phyloP scores from a whole-genome alignment of 2,797 vertebrate species.

The Tokudaia tokunoshimensis region DNA sequence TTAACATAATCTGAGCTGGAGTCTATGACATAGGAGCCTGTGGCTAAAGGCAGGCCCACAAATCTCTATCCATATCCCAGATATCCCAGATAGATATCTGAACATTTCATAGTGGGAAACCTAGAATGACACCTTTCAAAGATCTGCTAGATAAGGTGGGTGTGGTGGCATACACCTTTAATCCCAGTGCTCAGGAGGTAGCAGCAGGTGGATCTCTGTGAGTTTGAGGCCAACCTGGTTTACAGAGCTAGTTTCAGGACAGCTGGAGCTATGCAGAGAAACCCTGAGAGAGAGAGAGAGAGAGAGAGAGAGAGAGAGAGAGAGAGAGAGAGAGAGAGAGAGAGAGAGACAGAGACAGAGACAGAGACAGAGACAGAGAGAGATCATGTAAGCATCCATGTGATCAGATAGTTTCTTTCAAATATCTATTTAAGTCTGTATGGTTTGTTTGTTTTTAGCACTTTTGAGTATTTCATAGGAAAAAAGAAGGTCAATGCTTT shows the following conservation, averaged over 20 bases:
- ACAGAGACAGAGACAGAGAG: background rate
- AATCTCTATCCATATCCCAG: background rate
- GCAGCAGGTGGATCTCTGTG: background rate
- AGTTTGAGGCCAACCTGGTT: background rate
- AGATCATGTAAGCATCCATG: background rate
- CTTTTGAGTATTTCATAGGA: conserved; percentile 17
- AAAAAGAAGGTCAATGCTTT: conserved; percentile 6
- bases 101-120: background rate
- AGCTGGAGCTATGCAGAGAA: background rate
- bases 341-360: too few relatives aligned
- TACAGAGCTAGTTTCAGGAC: background rate
- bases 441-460: background rate
- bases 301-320: background rate
- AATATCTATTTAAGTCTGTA: conserved; percentile 13
- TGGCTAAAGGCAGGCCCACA: background rate
- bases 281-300: background rate
- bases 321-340: background rate
- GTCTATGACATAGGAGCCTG: conserved; percentile 24
- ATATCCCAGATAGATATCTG: background rate
- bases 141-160: background rate
- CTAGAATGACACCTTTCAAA: background rate
- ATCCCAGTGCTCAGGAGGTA: background rate
- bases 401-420: background rate
- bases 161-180: background rate
- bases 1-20: background rate